A percentile compares a stretch with the other conserved stretches of the same genome.
Evolutionary conservation across 2,113 vertebrate genomes (phyloP).

Genomic region (Lonchura striata): DNA sequence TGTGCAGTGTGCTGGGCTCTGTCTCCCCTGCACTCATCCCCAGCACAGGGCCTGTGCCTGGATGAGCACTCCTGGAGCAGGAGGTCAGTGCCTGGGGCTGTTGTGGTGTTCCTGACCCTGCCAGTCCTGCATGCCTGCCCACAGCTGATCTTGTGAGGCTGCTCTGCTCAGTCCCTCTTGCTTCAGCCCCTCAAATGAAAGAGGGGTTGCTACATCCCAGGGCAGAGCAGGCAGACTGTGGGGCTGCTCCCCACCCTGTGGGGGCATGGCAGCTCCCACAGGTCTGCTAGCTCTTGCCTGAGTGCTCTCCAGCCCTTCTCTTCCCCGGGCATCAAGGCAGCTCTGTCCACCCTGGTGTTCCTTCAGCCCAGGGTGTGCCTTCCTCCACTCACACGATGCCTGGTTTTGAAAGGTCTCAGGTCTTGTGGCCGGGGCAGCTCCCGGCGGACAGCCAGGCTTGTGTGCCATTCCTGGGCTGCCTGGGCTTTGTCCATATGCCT

Average conservation of each 20-base stretch:
- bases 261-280: not conserved
- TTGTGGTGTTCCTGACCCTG: rapidly evolving
- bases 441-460: not conserved
- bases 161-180: not conserved
- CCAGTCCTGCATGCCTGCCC: not conserved
- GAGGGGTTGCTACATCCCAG: rapidly evolving
- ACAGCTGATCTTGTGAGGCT: rapidly evolving
- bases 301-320: not conserved
- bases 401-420: not conserved
- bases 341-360: not conserved
- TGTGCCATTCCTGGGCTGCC: not conserved
- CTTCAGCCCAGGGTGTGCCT: rapidly evolving
- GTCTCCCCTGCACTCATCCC: not conserved
- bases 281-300: not conserved
- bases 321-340: rapidly evolving
- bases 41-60: not conserved
- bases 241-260: not conserved
- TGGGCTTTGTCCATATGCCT: slow-evolving; percentile 46
- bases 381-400: rapidly evolving
- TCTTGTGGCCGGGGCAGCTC: not conserved
- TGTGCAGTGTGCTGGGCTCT: rapidly evolving
- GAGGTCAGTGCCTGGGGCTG: rapidly evolving
- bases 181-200: not conserved
- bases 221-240: not conserved
- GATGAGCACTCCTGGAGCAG: rapidly evolving